Evolutionary conservation across 2,797 vertebrate species (phyloP), one percentile per base, ranked within the genome.

Genomic region (Hephaestus fuliginosus): DNA sequence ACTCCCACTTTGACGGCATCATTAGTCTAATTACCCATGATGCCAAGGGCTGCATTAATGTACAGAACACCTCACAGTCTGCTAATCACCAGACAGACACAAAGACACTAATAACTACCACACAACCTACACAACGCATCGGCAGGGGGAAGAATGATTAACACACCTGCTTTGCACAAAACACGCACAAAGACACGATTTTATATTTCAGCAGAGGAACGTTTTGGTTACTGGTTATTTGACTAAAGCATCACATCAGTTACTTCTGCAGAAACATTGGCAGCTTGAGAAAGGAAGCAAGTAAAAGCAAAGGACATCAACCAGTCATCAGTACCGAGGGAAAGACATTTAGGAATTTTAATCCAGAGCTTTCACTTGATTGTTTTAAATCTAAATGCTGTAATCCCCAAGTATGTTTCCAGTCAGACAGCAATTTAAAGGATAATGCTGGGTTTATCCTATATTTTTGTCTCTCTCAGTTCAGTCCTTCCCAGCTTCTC

Each of bases 21-120:
- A 94, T 94, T 94, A 94, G 90, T 93, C 89, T 94, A 95, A 95
- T 95, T 94, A 94, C 88, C 93, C 92, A 90, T 92, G 89, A 94
- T 93, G 88, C 89, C 84, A 79, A 82, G 85, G 88, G 92, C 88
- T 90, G 81, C 89, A 88, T 91, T 91, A 93, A 93, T 85, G 88
- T 91, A 93, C 85, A 90, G 88, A 91, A 91, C 92, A 86, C 73
- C 85, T 88, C 82, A 83, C 88, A 87, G 91, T 83, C 86, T 85
- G 83, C 91, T 93, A 91, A 92, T 93, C 91, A 93, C 81, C 75
- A 85, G 83, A 88, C 85, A 82, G 74, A 90, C 87, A 83, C 75
- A 80, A 44, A 87, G 83, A 89, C 80, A 77, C 74, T 80, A 88
- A 86, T 82, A 91, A 86, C 73, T 66, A 80, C 67, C 70, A 84